Conservation (phyloP, 2,888 invertebrate species). For the Pristionchus entomophagus region DNA sequence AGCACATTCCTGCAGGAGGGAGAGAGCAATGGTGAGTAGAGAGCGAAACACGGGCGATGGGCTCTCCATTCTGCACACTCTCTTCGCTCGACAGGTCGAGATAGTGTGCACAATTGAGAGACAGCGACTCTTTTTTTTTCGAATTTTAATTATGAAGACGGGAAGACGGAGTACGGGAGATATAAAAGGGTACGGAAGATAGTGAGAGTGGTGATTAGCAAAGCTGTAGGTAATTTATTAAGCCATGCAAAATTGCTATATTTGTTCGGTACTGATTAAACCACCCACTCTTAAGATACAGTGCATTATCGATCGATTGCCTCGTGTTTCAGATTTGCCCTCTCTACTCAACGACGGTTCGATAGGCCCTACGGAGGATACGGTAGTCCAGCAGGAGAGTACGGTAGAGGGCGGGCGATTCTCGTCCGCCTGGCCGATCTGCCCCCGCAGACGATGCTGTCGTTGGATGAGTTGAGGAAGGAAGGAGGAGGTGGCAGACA, state of each 20-base stretch:
- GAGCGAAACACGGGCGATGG: too few species aligned
- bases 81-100: too few species aligned
- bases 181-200: neutral
- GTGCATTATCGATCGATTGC: neutral
- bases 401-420: conserved; percentile 11
- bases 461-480: neutral
- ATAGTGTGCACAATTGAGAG: too few species aligned
- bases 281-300: too few species aligned
- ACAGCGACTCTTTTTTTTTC: too few species aligned
- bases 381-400: neutral
- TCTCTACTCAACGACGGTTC: conserved; percentile 28
- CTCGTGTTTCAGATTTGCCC: neutral
- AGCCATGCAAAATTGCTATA: too few species aligned
- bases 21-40: conserved; percentile 30
- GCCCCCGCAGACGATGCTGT: neutral
- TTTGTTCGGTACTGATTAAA: too few species aligned
- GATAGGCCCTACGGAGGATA: neutral
- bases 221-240: too few species aligned
- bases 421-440: neutral
- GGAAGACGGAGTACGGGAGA: neutral
- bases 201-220: too few species aligned
- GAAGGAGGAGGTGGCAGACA: neutral
- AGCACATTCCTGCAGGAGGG: conserved; percentile 82
- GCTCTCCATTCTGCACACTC: too few species aligned
- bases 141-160: too few species aligned